Evolutionary conservation across 2,113 vertebrate species (phyloP).

Genomic region (Caranx melampygus): DNA sequence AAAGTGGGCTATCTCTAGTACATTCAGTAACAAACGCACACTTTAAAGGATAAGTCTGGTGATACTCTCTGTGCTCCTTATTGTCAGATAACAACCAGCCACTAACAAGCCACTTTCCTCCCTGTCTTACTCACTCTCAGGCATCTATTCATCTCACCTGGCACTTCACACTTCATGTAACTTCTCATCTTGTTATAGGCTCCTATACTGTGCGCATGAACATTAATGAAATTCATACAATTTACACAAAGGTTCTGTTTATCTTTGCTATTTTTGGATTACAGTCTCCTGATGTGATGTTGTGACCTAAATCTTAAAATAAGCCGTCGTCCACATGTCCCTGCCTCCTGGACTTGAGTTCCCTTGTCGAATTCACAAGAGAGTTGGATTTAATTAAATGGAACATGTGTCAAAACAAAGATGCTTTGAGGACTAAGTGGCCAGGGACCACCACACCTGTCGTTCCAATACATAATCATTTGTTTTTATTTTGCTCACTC

Average conservation of each 20-base stretch:
- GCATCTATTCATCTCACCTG: not conserved
- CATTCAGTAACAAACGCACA: constrained; percentile 84
- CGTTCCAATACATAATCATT: too few relatives aligned
- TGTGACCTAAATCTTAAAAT: constrained; percentile 2
- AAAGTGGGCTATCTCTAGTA: constrained; percentile 77
- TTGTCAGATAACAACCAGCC: not conserved
- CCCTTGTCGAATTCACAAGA: constrained; percentile 4
- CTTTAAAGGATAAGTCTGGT: constrained; percentile 48
- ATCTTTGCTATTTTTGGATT: too few relatives aligned
- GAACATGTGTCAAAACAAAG: not conserved
- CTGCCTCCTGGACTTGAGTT: not conserved
- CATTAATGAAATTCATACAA: too few relatives aligned
- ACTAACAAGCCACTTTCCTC: not conserved
- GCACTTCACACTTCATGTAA: not conserved
- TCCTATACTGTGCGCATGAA: too few relatives aligned
- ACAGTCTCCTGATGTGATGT: not conserved
- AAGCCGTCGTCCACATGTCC: not conserved
- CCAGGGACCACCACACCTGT: too few relatives aligned
- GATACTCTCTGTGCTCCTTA: constrained; percentile 3
- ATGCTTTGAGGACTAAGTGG: constrained; percentile 2
- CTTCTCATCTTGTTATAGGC: too few relatives aligned
- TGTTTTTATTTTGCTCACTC: not conserved
- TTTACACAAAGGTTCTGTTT: too few relatives aligned
- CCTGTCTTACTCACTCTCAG: not conserved
- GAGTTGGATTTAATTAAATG: constrained; percentile 9